Evolutionary conservation across 1,140 invertebrate species (phyloP).

Genomic region (Drosophila ironensis): DNA sequence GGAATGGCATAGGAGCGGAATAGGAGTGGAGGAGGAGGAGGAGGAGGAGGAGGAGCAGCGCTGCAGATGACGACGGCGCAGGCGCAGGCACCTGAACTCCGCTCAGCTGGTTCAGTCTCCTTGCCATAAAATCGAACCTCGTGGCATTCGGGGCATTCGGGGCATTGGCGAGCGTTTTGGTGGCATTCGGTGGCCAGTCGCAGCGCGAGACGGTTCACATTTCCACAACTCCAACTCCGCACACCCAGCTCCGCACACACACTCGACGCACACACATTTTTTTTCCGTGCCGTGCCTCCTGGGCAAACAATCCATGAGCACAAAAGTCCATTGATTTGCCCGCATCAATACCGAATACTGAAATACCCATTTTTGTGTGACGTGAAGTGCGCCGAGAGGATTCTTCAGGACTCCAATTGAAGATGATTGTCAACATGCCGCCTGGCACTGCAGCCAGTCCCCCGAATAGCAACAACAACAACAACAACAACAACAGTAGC

Average conservation of each 20-base stretch:
- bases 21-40: background rate
- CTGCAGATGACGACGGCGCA: background rate
- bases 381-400: conserved; percentile 2
- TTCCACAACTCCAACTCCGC: background rate
- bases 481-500: conserved; percentile 1
- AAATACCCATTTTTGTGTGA: background rate
- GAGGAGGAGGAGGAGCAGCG: background rate
- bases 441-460: conserved; percentile 39
- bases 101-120: background rate
- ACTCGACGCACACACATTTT: background rate
- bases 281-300: background rate
- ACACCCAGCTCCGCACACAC: no score
- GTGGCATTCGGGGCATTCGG: no score
- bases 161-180: no score
- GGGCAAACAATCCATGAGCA: no score
- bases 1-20: background rate
- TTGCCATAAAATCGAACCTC: background rate
- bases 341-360: background rate
- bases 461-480: conserved; percentile 24
- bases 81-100: background rate
- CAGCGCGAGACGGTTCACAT: conserved; percentile 47
- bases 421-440: conserved; percentile 77
- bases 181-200: conserved; percentile 68
- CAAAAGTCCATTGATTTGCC: no score
- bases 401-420: no score